Conservation (phyloP, 2,113 vertebrate species). For the Aix galericulata region DNA sequence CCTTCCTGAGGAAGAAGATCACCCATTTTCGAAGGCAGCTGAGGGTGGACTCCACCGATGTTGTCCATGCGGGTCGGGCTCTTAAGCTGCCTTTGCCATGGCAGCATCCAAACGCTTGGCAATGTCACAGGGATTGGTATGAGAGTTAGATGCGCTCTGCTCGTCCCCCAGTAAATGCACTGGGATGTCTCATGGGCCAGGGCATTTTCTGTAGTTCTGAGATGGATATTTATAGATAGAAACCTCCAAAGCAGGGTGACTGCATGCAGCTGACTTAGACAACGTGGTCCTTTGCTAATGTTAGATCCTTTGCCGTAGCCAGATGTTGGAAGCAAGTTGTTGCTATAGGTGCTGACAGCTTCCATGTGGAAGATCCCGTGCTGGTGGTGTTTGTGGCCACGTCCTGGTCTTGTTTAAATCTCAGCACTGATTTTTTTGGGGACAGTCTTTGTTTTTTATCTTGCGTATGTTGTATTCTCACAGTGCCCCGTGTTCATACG, state of each 20-base stretch:
- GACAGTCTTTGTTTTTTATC: neutral
- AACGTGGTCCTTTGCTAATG: fast-evolving
- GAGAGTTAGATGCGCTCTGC: neutral
- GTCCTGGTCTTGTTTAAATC: neutral
- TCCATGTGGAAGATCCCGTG: fast-evolving
- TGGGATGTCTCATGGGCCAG: neutral
- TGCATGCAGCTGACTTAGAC: neutral
- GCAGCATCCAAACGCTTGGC: neutral
- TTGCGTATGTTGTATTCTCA: neutral
- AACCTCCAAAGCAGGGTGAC: neutral
- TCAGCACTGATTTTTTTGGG: neutral
- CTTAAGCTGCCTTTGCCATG: fast-evolving
- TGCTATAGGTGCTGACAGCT: neutral
- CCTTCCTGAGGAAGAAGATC: neutral
- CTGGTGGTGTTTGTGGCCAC: neutral
- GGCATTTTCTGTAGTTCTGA: neutral
- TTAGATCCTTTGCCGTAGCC: neutral
- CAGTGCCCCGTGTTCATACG: fast-evolving
- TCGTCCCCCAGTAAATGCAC: neutral
- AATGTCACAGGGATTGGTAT: fast-evolving
- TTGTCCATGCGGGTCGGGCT: neutral
- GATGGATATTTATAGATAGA: neutral
- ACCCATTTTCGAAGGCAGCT: neutral
- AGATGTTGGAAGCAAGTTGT: neutral
- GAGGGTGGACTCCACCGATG: neutral